These are phyloP conservation scores for Acipenser oxyrinchus DNA, from an alignment of 2,797 vertebrate species.

Conservation along the genomic window DNA sequence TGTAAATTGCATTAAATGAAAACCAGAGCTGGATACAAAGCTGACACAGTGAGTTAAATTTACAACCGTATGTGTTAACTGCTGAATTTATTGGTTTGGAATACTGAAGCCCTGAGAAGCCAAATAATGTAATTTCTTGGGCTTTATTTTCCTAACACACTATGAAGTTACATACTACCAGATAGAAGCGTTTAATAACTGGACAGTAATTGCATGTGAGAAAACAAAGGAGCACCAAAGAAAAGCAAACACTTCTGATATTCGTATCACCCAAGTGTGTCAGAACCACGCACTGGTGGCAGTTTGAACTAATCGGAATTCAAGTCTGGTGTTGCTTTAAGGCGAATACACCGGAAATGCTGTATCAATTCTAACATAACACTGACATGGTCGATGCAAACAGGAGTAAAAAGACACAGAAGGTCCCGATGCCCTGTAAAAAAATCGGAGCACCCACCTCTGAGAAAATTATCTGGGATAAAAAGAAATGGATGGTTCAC, in stretches of 20 bases:
- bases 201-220: neutral
- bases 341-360: too few species aligned
- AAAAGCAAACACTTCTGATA: too few species aligned
- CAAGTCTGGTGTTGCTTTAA: neutral
- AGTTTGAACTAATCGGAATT: neutral
- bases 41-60: conserved; percentile 17
- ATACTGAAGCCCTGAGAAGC: conserved; percentile 12
- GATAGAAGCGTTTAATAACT: neutral
- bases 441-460: too few species aligned
- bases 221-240: too few species aligned
- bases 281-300: too few species aligned
- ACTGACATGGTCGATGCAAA: too few species aligned
- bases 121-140: conserved; percentile 17
- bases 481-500: neutral
- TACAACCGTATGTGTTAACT: conserved; percentile 21
- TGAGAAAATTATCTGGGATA: neutral
- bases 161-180: conserved; percentile 1
- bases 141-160: conserved; percentile 14
- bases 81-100: conserved; percentile 17
- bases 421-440: too few species aligned
- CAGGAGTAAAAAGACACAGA: too few species aligned
- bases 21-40: conserved; percentile 15
- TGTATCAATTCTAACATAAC: too few species aligned
- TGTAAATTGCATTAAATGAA: conserved; percentile 17
- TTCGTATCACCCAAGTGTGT: too few species aligned